These are phyloP conservation scores for Scaptomyza hsui DNA, from an alignment of 1,140 invertebrate genomes.

Conservation along the genomic window DNA sequence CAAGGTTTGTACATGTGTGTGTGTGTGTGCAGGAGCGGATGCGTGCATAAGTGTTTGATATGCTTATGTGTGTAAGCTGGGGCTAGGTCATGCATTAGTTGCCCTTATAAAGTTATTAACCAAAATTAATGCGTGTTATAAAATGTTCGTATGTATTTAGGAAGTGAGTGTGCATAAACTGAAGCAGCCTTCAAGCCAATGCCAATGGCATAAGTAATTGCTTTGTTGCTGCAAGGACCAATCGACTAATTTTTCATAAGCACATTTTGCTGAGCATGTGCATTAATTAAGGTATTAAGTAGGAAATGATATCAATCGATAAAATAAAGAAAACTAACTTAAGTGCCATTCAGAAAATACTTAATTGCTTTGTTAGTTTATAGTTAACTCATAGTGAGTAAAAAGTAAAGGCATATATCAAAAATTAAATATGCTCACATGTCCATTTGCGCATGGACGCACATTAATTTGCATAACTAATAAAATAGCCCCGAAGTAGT, in stretches of 20 bases:
- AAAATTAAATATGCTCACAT: conserved; percentile 69
- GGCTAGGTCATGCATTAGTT: conserved; percentile 52
- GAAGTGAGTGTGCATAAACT: conserved; percentile 71
- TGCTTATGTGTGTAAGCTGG: conserved; percentile 35
- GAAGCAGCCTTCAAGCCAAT: conserved; percentile 35
- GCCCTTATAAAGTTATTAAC: conserved; percentile 81
- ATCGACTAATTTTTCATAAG: background rate
- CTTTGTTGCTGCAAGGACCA: background rate
- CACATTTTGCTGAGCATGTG: conserved; percentile 3
- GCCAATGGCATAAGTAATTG: conserved; percentile 16
- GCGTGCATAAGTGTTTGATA: conserved; percentile 38
- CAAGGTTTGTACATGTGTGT: conserved; percentile 32
- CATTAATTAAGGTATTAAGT: background rate
- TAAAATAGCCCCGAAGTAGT: conserved; percentile 48
- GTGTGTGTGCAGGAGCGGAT: conserved; percentile 4
- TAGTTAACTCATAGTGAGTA: too few species aligned
- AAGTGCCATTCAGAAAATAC: conserved; percentile 3
- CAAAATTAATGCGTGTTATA: conserved; percentile 79
- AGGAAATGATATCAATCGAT: background rate
- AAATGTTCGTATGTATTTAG: conserved; percentile 72
- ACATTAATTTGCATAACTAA: conserved; percentile 82
- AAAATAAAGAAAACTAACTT: background rate
- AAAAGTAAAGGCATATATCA: conserved; percentile 19
- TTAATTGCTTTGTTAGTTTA: background rate
- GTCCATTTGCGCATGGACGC: conserved; percentile 66